Evolutionary conservation across 2,888 invertebrate genomes (phyloP).

Genomic region (Cephus pulcher): DNA sequence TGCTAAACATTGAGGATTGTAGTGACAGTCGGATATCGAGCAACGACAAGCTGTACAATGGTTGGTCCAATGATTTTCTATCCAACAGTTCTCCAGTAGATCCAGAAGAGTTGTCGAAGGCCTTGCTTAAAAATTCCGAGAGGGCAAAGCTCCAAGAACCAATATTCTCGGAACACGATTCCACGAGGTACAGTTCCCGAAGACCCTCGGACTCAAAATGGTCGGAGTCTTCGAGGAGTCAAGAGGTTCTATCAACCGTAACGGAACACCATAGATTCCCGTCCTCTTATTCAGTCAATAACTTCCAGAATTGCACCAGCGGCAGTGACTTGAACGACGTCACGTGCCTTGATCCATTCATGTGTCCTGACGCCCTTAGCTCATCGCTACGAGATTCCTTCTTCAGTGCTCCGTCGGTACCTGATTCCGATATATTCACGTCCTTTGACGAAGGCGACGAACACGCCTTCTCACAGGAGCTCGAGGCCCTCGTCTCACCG

Average conservation of each 20-base stretch:
- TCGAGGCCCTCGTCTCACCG: conserved; percentile 20
- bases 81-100: conserved; percentile 22
- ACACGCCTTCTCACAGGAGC: conserved; percentile 18
- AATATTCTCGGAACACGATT: conserved; percentile 55
- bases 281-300: conserved; percentile 59
- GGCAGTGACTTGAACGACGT: conserved; percentile 58
- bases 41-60: conserved; percentile 11
- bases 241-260: conserved; percentile 53
- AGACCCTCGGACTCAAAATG: conserved; percentile 60
- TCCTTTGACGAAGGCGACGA: conserved; percentile 57
- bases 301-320: conserved; percentile 54
- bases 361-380: conserved; percentile 57
- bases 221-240: conserved; percentile 62
- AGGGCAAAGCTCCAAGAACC: conserved; percentile 45
- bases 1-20: conserved; percentile 54
- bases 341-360: conserved; percentile 56
- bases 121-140: conserved; percentile 34
- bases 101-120: conserved; percentile 43
- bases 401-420: conserved; percentile 56
- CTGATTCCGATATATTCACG: conserved; percentile 56
- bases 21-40: conserved; percentile 25
- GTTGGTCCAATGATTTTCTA: conserved; percentile 5
- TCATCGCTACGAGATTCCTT: conserved; percentile 59
- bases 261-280: conserved; percentile 48
- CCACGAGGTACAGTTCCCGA: conserved; percentile 52